Percentiles rank a stretch among this genome's conserved stretches.
Evolutionary conservation across 1,140 invertebrate genomes (phyloP).

Genomic region (Drosophila orena): DNA sequence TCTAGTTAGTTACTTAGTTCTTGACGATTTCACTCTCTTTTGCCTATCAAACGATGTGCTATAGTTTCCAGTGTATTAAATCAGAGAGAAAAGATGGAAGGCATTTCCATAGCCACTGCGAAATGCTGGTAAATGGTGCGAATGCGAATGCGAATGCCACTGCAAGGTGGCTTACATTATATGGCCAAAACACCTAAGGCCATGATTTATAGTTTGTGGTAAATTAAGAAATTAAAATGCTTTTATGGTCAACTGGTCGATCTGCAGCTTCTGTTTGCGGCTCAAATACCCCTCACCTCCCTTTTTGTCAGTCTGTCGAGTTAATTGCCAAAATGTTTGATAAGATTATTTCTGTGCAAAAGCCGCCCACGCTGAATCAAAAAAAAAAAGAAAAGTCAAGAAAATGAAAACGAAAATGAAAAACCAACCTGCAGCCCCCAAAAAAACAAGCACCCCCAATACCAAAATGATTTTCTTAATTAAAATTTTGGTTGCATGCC

Average conservation of each 20-base stretch:
- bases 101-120: constrained; percentile 60
- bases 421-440: constrained; percentile 20
- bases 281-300: neutral
- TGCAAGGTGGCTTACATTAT: constrained; percentile 72
- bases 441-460: constrained; percentile 12
- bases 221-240: constrained; percentile 83
- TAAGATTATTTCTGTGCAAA: constrained; percentile 66
- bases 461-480: constrained; percentile 60
- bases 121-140: constrained; percentile 68
- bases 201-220: constrained; percentile 78
- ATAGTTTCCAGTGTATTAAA: neutral
- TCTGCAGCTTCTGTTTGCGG: constrained; percentile 29
- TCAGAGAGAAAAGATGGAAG: constrained; percentile 16
- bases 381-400: neutral
- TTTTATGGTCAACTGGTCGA: constrained; percentile 63
- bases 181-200: constrained; percentile 74
- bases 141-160: constrained; percentile 60
- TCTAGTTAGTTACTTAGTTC: too few species aligned
- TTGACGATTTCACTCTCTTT: neutral
- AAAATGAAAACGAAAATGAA: neutral
- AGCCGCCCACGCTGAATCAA: constrained; percentile 9
- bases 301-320: constrained; percentile 29
- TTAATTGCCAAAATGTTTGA: constrained; percentile 79
- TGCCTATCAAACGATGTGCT: too few species aligned
- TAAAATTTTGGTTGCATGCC: constrained; percentile 68